phyloP scores from a whole-genome alignment of 2,113 vertebrate species.

The Leptodactylus fuscus region DNA sequence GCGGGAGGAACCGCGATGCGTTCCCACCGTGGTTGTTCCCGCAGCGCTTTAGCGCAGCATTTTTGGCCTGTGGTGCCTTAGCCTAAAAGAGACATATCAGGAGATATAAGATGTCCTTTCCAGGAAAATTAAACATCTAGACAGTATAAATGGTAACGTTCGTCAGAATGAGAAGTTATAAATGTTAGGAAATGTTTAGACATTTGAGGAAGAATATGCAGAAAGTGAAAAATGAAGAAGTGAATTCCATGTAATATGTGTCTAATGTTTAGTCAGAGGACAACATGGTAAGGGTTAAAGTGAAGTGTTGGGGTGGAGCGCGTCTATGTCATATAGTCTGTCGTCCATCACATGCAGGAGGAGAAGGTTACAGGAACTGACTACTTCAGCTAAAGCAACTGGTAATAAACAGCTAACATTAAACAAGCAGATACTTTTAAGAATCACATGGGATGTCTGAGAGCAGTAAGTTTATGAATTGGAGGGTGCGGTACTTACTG shows the following conservation, averaged over 20 bases:
- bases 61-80: too few species aligned
- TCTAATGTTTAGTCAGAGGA: neutral
- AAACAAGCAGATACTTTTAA: conserved; percentile 19
- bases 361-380: conserved; percentile 42
- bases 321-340: conserved; percentile 14
- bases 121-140: neutral
- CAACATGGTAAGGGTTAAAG: neutral
- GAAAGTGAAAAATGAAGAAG: neutral
- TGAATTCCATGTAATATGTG: neutral
- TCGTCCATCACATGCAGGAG: conserved; percentile 31
- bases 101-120: too few species aligned
- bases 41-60: too few species aligned
- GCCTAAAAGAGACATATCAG: too few species aligned
- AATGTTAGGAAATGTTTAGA: neutral
- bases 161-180: neutral
- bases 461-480: conserved; percentile 43
- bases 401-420: conserved; percentile 20
- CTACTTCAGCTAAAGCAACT: conserved; percentile 15
- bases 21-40: too few species aligned
- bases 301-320: conserved; percentile 38
- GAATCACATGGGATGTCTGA: conserved; percentile 43
- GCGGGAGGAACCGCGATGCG: too few species aligned
- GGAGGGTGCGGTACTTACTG: conserved; percentile 2
- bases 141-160: neutral
- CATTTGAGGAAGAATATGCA: neutral